Evolutionary conservation across 2,113 vertebrate genomes (phyloP).

Genomic region (Lycaon pictus): DNA sequence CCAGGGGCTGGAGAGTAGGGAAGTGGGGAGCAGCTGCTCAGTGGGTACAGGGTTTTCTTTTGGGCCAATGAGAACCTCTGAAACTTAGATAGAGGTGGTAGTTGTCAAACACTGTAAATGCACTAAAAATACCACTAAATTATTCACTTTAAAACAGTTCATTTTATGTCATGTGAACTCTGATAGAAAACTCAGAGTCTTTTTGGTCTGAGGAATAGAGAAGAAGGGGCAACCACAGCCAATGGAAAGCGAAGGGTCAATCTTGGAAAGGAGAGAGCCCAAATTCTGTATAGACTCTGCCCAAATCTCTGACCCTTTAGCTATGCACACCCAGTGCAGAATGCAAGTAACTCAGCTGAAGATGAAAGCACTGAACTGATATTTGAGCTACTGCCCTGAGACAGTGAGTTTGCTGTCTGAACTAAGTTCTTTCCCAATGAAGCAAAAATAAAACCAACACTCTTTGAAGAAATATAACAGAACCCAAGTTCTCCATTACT

Average conservation of each 20-base stretch:
- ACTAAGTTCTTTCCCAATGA: not conserved
- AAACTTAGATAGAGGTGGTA: not conserved
- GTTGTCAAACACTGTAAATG: not conserved
- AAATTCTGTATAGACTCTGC: not conserved
- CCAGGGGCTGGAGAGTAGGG: no score
- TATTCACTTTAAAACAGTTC: not conserved
- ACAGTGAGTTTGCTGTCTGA: not conserved
- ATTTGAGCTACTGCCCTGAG: not conserved
- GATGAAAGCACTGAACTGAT: not conserved
- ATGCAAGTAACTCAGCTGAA: not conserved
- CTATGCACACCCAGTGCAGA: fast-evolving
- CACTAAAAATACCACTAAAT: not conserved
- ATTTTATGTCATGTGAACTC: not conserved
- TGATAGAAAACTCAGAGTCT: not conserved
- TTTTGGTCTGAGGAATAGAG: not conserved
- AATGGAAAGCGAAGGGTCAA: not conserved
- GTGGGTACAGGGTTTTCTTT: not conserved
- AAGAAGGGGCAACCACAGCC: not conserved
- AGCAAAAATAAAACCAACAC: not conserved
- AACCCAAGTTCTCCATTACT: not conserved
- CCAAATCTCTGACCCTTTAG: not conserved
- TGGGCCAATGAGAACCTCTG: not conserved
- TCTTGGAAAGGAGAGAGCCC: not conserved
- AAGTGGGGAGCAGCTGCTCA: not conserved
- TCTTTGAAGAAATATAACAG: not conserved